Base-by-base conservation (phyloP, 1,140 invertebrate species). In the Orchesella cincta region DNA sequence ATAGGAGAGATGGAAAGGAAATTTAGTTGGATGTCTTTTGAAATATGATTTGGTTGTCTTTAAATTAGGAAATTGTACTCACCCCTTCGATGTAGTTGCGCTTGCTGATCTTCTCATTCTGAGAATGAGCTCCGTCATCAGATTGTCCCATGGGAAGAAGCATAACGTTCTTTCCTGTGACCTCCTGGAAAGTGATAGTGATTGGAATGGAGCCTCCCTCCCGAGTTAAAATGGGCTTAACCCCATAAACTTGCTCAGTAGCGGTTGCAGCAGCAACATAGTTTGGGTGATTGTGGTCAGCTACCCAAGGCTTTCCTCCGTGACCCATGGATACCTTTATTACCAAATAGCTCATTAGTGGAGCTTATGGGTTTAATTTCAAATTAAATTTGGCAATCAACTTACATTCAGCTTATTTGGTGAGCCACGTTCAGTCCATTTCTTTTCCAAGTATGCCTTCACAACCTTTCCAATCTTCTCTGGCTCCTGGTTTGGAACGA, bases 201-300 rank as follows among this genome's bases (percentile, higher is more conserved):
- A 98, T 92, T 14, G 95, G 95, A 85, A 98, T 98, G 16, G 94
- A 96, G 3, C 96, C 96, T 57, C 97, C 97, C 86, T 98, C 96
- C 26, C 96, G 89, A 0, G 93, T 98, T 84, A 97, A 89, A 87
- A 98, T 96, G 16, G 97, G 96, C 35, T 96, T 93, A 26, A 96
- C 91, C 74, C 93, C 92, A 85, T 94, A 98, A 20, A 98, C 96
- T 86, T 90, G 89, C 84, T 94, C 91, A 0, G 93, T 94, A 20
- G 97, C 97, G 71, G 89, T 90, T 52, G 90, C 89, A 0, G 92
- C 97, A 64, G 97, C 97, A 73, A 92, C 85, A 86, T 95, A 98
- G 87, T 98, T 93, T 0, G 93, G 91, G 87, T 98, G 92, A 83
- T 92, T 90, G 33, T 94, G 93, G 87, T 98, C 92, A 84, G 95